Percentiles rank a stretch among this genome's conserved stretches.
phyloP scores from a whole-genome alignment of 2,797 vertebrate genomes.

The Notamacropus eugenii region DNA sequence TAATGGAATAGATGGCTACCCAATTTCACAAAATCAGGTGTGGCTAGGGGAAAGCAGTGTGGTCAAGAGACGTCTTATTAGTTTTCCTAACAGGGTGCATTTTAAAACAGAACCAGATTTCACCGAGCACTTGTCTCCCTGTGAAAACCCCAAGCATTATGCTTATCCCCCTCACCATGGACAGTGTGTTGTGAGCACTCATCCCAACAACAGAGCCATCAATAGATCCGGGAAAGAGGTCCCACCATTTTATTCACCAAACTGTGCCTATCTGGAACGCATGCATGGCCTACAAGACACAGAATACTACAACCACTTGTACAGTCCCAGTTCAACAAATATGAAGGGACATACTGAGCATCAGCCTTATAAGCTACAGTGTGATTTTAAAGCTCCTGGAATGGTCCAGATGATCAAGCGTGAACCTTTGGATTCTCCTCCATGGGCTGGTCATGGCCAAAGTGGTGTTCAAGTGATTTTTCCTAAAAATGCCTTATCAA shows the following conservation, averaged over 20 bases:
- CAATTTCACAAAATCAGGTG: slow-evolving; percentile 75
- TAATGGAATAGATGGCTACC: slow-evolving; percentile 84
- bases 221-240: slow-evolving; percentile 84
- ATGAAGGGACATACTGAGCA: slow-evolving; percentile 85
- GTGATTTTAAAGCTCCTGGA: slow-evolving; percentile 89
- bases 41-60: slow-evolving; percentile 86
- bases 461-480: slow-evolving; percentile 81
- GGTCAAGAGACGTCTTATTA: slow-evolving; percentile 81
- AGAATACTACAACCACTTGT: slow-evolving; percentile 86
- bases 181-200: slow-evolving; percentile 84
- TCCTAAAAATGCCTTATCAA: slow-evolving; percentile 87
- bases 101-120: slow-evolving; percentile 91
- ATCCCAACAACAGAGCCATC: slow-evolving; percentile 67
- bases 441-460: slow-evolving; percentile 85
- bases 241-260: slow-evolving; percentile 85
- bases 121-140: slow-evolving; percentile 87
- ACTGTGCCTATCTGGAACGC: slow-evolving; percentile 86
- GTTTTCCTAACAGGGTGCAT: slow-evolving; percentile 85
- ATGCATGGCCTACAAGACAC: slow-evolving; percentile 83
- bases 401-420: slow-evolving; percentile 92
- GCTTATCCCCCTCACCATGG: slow-evolving; percentile 85
- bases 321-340: slow-evolving; percentile 80
- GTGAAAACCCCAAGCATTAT: slow-evolving; percentile 88
- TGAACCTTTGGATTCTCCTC: slow-evolving; percentile 93
- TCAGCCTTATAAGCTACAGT: slow-evolving; percentile 85